phyloP scores from a whole-genome alignment of 2,888 invertebrate genomes.

The Cantharis rufa region DNA sequence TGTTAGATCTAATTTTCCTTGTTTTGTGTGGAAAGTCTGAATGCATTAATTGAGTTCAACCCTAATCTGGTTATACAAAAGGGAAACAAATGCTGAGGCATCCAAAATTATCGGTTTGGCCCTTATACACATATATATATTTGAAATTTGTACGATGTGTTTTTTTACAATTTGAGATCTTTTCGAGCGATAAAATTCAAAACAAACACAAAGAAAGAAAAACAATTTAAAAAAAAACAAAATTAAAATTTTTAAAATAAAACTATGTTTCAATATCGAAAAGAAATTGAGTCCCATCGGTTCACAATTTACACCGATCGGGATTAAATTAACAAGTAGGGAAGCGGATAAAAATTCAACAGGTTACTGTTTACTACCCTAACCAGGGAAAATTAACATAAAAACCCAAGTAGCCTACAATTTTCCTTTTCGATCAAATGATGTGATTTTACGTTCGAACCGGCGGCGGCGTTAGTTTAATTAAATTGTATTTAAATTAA shows the following conservation, averaged over 20 bases:
- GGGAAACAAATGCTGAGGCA: not conserved
- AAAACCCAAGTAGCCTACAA: not conserved
- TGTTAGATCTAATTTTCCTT: slow-evolving; percentile 9
- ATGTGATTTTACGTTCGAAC: not conserved
- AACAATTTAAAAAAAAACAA: not conserved
- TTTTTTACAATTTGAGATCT: not conserved
- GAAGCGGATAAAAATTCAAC: not conserved
- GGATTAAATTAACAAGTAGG: not conserved
- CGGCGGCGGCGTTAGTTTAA: not conserved
- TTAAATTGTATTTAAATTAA: not conserved
- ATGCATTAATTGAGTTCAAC: slow-evolving; percentile 16
- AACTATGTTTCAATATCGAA: not conserved
- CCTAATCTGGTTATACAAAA: slow-evolving; percentile 7
- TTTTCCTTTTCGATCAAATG: not conserved
- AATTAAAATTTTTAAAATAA: not conserved
- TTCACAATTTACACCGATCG: not conserved
- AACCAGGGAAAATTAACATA: not conserved
- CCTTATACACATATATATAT: not conserved
- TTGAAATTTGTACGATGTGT: too few relatives aligned
- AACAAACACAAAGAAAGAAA: not conserved
- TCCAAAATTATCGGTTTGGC: not conserved
- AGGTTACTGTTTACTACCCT: not conserved
- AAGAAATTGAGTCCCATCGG: not conserved
- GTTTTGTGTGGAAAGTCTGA: slow-evolving; percentile 10
- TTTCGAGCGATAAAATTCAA: not conserved